Evolutionary conservation across 2,113 vertebrate species (phyloP), one percentile per base, ranked within the genome.

Genomic region (Plestiodon gilberti): DNA sequence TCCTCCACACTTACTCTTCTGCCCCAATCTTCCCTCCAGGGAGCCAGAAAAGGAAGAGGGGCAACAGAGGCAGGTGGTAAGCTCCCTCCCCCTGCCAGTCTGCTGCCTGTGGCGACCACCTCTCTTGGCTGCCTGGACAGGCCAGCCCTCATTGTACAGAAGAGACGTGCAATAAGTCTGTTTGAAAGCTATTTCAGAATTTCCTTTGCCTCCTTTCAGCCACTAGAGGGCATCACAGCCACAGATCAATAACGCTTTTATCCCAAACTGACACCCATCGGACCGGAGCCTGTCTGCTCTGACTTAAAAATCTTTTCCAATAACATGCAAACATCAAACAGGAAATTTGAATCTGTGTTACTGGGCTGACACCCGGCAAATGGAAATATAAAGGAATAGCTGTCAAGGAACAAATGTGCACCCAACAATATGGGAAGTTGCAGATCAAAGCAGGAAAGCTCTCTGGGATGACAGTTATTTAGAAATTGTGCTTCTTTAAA

Each of bases 361-460:
- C 85, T 0, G 0, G 64, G 85, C 88, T 93, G 94, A 91, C 93
- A 94, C 91, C 90, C 14, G 91, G 93, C 89, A 93, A 95, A 93
- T 77, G 55, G 89, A 91, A 92, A 93, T 87, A 85, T 11, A 23
- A 95, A 93, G 89, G 90, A 89, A 90, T 89, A 81, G 69, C 92
- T 94, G 90, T 90, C 91, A 93, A 2, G 6, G 30, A 70, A 82
- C 89, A 90, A 92, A 90, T 67, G 62, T 74, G 87, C 64, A 1
- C 10, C 62, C 85, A 69, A 83, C 62, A 81, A 73, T 81, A 3
- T 11, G 0, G 28, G 78, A 55, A 22, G 69, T 74, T 33, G 30
- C 28, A 13, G 10, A 11, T 0, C 0, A 73, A 59, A 57, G 25
- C 59, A 78, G 62, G 14, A 82, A 79, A 65, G 84, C 57, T 77